Conservation (phyloP, 1,140 invertebrate genomes). For the Colletes latitarsis region DNA sequence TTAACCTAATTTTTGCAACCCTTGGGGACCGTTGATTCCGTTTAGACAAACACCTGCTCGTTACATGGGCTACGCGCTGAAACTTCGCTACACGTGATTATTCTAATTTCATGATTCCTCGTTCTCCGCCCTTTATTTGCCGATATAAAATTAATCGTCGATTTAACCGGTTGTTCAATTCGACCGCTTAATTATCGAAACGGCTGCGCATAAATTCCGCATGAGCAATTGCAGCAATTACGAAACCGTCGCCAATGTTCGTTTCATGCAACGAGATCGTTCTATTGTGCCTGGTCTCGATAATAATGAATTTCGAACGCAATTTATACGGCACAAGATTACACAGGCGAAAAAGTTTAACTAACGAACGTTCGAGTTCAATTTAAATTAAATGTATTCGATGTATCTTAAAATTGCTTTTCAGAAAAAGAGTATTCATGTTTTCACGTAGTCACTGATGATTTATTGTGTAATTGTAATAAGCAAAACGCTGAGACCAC, state of each 20-base stretch:
- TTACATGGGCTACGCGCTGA: not conserved
- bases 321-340: not conserved
- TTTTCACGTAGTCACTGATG: no score
- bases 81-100: not conserved
- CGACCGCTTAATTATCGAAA: conserved; percentile 29
- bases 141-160: conserved; percentile 20
- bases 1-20: not conserved
- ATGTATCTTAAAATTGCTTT: no score
- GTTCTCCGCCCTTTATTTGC: not conserved
- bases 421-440: no score
- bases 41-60: conserved; percentile 2
- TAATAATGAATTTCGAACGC: conserved; percentile 13
- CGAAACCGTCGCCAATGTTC: conserved; percentile 3
- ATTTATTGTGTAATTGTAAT: no score
- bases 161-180: not conserved
- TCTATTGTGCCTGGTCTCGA: not conserved
- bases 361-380: no score
- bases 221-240: conserved; percentile 17
- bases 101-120: conserved; percentile 3
- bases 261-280: not conserved
- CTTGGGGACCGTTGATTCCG: not conserved
- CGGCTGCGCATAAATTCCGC: conserved; percentile 2
- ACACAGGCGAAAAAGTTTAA: no score
- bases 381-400: no score
- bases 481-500: no score